These are phyloP conservation scores for Enoplolaimus lenunculus DNA, from an alignment of 2,888 invertebrate species.

Conservation along the genomic window DNA sequence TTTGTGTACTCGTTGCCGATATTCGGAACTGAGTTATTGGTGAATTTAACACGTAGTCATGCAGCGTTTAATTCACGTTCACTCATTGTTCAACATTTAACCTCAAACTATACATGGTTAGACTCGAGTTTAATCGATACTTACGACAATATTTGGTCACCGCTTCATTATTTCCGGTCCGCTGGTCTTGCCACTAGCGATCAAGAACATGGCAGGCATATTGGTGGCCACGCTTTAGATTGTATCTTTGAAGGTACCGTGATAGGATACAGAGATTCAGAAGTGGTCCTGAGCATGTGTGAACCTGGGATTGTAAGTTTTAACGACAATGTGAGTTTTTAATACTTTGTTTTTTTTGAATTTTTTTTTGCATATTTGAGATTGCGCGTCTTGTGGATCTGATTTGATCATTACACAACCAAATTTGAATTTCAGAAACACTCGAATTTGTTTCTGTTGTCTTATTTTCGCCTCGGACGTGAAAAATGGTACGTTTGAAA, in stretches of 20 bases:
- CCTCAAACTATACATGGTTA: background rate
- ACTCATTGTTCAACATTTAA: background rate
- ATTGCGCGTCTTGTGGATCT: too few relatives aligned
- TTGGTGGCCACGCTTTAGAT: background rate
- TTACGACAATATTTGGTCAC: background rate
- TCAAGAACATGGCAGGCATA: background rate
- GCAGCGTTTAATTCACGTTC: background rate
- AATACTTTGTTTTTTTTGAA: too few relatives aligned
- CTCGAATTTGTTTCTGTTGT: too few relatives aligned
- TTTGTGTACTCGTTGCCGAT: background rate
- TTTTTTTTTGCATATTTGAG: too few relatives aligned
- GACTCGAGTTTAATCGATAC: background rate
- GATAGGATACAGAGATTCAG: background rate
- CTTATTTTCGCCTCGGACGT: too few relatives aligned
- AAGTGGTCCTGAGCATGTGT: background rate
- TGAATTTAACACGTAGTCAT: background rate
- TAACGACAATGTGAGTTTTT: too few relatives aligned
- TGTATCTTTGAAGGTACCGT: background rate
- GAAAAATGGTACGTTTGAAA: too few relatives aligned
- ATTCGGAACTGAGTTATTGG: background rate
- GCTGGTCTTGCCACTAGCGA: background rate
- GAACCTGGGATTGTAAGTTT: background rate
- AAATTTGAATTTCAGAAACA: too few relatives aligned
- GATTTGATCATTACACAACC: too few relatives aligned
- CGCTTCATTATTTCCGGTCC: too few relatives aligned